Conservation (phyloP, 2,888 invertebrate species). For the Linyphia triangularis region DNA sequence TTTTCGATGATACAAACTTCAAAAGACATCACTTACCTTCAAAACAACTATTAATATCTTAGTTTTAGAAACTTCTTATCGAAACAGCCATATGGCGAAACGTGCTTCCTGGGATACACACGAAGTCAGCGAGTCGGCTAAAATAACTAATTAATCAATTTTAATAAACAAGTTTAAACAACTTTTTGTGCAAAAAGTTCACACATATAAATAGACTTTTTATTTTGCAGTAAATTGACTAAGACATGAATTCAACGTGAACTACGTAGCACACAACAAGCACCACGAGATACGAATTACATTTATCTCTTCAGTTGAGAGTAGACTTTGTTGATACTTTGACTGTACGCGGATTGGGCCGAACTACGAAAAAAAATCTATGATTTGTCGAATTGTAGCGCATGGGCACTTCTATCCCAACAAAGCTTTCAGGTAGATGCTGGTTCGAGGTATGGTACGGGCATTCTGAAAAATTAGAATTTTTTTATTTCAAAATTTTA, state of each 20-base stretch:
- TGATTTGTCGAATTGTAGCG: slow-evolving; percentile 36
- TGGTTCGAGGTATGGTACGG: not conserved
- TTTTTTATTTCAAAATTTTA: not conserved
- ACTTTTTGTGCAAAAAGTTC: not conserved
- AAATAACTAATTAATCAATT: slow-evolving; percentile 1
- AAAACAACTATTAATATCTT: slow-evolving; percentile 15
- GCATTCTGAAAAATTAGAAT: not conserved
- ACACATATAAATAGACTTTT: not conserved
- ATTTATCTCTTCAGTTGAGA: slow-evolving; percentile 47
- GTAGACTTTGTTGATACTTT: slow-evolving; percentile 72
- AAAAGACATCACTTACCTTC: slow-evolving; percentile 46
- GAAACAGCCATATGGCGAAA: slow-evolving; percentile 74
- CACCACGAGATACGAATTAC: slow-evolving; percentile 66
- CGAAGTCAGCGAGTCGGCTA: slow-evolving; percentile 16
- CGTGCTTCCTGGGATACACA: slow-evolving; percentile 64
- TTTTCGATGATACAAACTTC: no score
- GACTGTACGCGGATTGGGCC: slow-evolving; percentile 55
- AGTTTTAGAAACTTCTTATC: slow-evolving; percentile 67
- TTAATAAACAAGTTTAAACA: not conserved
- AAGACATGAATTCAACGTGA: slow-evolving; percentile 24
- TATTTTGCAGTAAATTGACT: slow-evolving; percentile 4
- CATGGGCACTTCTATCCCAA: slow-evolving; percentile 30
- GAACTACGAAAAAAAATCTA: slow-evolving; percentile 10
- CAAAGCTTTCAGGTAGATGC: not conserved
- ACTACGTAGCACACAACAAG: slow-evolving; percentile 62